A percentile compares a stretch with the other conserved stretches of the same genome.
Evolutionary conservation across 2,113 vertebrate genomes (phyloP).

Genomic region (Neolamprologus tretocephalus): DNA sequence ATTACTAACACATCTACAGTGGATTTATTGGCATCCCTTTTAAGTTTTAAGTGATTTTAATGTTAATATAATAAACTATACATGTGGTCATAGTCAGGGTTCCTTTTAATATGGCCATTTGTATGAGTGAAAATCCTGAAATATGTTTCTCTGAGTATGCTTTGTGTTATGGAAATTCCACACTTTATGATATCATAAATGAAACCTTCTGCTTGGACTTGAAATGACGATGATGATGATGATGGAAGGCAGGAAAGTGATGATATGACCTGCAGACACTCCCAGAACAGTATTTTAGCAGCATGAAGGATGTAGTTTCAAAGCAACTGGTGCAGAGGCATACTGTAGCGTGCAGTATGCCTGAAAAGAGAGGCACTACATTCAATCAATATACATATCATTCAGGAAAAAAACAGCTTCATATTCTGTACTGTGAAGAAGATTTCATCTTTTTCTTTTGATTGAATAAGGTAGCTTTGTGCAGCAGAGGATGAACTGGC

Average conservation of each 20-base stretch:
- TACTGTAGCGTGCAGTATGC: slow-evolving; percentile 39
- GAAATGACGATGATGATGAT: neutral
- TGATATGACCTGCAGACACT: slow-evolving; percentile 21
- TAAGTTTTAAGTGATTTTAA: neutral
- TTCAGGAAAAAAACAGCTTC: slow-evolving; percentile 33
- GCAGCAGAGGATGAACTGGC: neutral
- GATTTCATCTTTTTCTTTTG: neutral
- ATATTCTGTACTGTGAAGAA: slow-evolving; percentile 1
- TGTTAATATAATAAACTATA: neutral
- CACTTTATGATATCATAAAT: neutral
- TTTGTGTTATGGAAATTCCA: slow-evolving; percentile 31
- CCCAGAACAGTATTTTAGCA: slow-evolving; percentile 30
- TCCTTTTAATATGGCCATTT: neutral
- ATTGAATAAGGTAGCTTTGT: slow-evolving; percentile 5
- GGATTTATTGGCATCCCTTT: neutral
- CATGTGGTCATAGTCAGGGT: neutral
- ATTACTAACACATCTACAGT: neutral
- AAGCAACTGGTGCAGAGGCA: slow-evolving; percentile 40
- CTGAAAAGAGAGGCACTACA: slow-evolving; percentile 63
- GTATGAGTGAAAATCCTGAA: neutral
- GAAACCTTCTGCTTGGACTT: neutral
- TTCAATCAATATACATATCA: slow-evolving; percentile 45
- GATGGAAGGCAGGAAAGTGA: neutral
- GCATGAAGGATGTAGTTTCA: slow-evolving; percentile 32
- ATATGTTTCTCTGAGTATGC: neutral